A percentile compares a stretch with the other conserved stretches of the same genome.
phyloP scores from a whole-genome alignment of 2,797 vertebrate species.

The Myotis planiceps region DNA sequence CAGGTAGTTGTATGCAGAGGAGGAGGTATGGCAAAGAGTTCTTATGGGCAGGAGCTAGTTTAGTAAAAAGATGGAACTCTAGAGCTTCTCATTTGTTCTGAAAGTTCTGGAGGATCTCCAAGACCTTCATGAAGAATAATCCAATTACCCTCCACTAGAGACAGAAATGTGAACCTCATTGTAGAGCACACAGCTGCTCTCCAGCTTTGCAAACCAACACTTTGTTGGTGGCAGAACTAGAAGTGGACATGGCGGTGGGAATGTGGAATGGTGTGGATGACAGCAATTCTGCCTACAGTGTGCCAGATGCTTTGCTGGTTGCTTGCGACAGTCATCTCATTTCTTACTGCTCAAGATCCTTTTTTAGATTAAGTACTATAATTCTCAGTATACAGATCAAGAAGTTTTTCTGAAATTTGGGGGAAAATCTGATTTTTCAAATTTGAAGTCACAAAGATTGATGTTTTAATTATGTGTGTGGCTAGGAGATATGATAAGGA shows the following conservation, averaged over 20 bases:
- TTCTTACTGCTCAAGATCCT: neutral
- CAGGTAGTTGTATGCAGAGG: neutral
- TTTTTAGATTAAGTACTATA: neutral
- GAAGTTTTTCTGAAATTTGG: neutral
- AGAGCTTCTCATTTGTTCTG: neutral
- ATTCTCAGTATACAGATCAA: neutral
- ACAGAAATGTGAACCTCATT: neutral
- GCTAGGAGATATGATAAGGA: too few species aligned
- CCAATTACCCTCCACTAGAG: neutral
- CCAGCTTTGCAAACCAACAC: neutral
- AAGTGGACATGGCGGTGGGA: neutral
- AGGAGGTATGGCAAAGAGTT: neutral
- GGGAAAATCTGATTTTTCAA: neutral
- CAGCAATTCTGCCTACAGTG: neutral
- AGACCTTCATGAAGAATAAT: neutral
- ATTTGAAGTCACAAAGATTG: neutral
- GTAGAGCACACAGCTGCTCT: neutral
- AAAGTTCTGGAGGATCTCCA: neutral
- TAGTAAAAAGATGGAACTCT: neutral
- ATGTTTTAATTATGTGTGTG: neutral
- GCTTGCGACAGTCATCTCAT: neutral
- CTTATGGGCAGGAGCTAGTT: neutral
- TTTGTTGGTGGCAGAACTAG: fast-evolving
- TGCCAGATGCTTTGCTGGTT: neutral
- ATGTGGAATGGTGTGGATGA: fast-evolving